Conservation (phyloP, 2,113 vertebrate genomes). For the Apodemus speciosus region DNA sequence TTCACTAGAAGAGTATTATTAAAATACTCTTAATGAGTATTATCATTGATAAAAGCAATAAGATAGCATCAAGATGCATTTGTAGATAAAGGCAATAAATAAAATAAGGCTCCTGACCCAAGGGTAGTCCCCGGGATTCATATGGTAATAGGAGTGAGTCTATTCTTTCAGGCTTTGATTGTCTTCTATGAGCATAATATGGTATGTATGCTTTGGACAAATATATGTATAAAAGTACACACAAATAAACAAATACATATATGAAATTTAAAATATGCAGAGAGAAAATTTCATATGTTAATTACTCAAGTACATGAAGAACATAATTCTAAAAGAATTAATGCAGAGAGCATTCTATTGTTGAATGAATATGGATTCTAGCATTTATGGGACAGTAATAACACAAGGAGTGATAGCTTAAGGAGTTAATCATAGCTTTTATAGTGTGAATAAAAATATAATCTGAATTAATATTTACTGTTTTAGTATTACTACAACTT, state of each 20-base stretch:
- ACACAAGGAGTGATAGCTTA: not conserved
- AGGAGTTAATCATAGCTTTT: not conserved
- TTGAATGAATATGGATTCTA: not conserved
- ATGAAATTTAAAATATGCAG: not conserved
- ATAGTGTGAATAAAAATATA: not conserved
- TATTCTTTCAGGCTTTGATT: not conserved
- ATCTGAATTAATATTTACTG: not conserved
- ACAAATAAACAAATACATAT: not conserved
- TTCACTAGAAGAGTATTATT: not conserved
- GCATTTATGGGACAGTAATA: not conserved
- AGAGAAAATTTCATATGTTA: not conserved
- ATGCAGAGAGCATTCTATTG: not conserved
- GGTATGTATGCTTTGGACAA: not conserved
- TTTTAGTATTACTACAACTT: not conserved
- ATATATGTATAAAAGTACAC: no score
- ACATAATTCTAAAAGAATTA: no score
- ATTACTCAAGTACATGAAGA: no score
- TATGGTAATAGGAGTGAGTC: not conserved
- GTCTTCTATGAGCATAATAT: not conserved
- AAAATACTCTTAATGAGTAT: no score
- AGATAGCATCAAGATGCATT: not conserved
- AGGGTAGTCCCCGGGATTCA: no score
- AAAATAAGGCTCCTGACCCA: not conserved
- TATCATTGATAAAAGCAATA: not conserved
- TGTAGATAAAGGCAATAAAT: accelerated